phyloP scores from a whole-genome alignment of 2,797 vertebrate species.

The Oreochromis mossambicus region DNA sequence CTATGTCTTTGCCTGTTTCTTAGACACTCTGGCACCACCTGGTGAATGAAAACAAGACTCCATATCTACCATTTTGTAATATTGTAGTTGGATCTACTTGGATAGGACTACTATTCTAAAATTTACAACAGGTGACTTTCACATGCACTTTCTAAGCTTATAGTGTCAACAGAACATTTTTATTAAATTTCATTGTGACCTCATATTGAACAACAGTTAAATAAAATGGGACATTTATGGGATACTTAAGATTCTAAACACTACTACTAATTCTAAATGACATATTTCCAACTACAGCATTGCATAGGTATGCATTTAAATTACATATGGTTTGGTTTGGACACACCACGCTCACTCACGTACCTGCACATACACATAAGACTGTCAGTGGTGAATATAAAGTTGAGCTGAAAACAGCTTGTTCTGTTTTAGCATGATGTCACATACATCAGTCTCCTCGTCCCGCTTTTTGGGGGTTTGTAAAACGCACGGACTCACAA shows the following conservation, averaged over 20 bases:
- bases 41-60: conserved; percentile 10
- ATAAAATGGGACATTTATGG: not conserved
- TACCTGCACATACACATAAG: not conserved
- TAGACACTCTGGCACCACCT: conserved; percentile 32
- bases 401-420: conserved; percentile 17
- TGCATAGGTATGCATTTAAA: not conserved
- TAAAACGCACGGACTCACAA: not conserved
- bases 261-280: not conserved
- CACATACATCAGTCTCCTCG: conserved; percentile 1
- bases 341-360: not conserved
- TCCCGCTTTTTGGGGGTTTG: conserved; percentile 8
- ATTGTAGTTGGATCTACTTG: not conserved
- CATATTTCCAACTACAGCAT: not conserved
- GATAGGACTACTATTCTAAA: not conserved
- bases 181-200: not conserved
- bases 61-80: not conserved
- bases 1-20: not conserved
- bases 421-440: conserved; percentile 44
- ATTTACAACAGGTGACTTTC: not conserved
- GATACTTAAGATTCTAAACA: not conserved
- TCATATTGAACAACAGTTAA: not conserved
- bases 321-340: not conserved
- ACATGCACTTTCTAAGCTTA: not conserved
- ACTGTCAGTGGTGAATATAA: not conserved
- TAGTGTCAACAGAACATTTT: not conserved